Conservation (phyloP, 2,797 vertebrate species). For the Oreochromis grahami region DNA sequence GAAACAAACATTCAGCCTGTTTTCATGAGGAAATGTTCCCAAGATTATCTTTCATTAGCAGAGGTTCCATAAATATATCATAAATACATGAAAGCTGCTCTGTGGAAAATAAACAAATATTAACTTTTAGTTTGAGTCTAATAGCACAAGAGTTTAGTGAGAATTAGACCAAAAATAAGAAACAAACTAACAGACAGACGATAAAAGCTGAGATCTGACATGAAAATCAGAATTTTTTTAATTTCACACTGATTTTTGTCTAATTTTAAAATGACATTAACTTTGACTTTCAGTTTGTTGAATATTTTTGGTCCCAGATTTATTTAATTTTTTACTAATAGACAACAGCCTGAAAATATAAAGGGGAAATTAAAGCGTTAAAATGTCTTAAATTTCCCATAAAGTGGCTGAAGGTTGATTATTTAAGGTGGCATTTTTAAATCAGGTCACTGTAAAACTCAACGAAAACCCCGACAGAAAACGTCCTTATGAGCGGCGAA, state of each 20-base stretch:
- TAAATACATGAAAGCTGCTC: accelerated
- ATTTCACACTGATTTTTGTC: accelerated
- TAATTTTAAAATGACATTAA: accelerated
- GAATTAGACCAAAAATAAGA: not conserved
- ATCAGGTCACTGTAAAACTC: accelerated
- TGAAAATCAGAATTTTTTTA: accelerated
- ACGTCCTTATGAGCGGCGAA: accelerated
- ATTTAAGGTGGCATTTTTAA: accelerated
- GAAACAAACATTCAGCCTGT: accelerated
- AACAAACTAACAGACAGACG: accelerated
- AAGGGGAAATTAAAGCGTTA: accelerated
- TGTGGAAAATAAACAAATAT: accelerated
- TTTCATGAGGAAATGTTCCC: accelerated
- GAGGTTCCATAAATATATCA: not conserved
- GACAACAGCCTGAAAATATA: not conserved
- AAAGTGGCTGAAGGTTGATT: accelerated
- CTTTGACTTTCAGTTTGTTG: accelerated
- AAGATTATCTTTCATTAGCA: accelerated
- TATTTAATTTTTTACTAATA: accelerated
- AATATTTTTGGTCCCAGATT: not conserved
- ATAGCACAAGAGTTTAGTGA: not conserved
- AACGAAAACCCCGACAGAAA: accelerated
- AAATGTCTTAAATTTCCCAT: accelerated
- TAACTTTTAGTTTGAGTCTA: accelerated
- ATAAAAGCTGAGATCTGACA: accelerated